Percentiles rank a stretch among this genome's conserved stretches.
Conservation (phyloP, 1,140 invertebrate species). For the Eumaeus atala region DNA sequence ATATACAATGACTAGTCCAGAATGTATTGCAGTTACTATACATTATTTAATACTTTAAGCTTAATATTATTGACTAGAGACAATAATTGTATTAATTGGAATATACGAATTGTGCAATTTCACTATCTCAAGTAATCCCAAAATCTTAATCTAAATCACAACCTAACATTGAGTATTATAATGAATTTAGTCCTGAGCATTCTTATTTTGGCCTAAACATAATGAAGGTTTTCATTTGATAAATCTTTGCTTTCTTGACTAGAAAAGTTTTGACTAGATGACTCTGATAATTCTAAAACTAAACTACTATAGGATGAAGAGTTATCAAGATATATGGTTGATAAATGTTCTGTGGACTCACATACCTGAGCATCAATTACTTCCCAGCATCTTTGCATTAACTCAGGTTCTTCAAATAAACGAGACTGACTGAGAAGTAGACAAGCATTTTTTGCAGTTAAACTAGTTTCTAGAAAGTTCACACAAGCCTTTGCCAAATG, state of each 20-base stretch:
- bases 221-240: constrained; percentile 45
- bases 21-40: constrained; percentile 67
- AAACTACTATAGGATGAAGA: constrained; percentile 64
- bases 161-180: constrained; percentile 47
- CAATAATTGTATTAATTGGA: constrained; percentile 9
- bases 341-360: constrained; percentile 63
- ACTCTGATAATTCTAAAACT: constrained; percentile 56
- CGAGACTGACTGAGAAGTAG: constrained; percentile 91
- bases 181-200: constrained; percentile 14
- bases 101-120: constrained; percentile 18
- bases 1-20: constrained; percentile 36
- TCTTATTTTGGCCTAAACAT: constrained; percentile 20
- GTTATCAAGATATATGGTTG: constrained; percentile 51
- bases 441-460: constrained; percentile 94
- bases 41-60: not conserved
- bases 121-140: constrained; percentile 18
- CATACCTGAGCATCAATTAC: constrained; percentile 93
- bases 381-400: constrained; percentile 96
- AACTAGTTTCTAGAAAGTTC: constrained; percentile 92
- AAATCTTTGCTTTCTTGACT: constrained; percentile 54
- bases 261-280: constrained; percentile 53
- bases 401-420: constrained; percentile 92
- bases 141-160: constrained; percentile 52
- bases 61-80: constrained; percentile 20
- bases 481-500: constrained; percentile 92